These are phyloP conservation scores for Ochropleura leucogaster DNA, from an alignment of 2,888 invertebrate species.

Conservation along the genomic window DNA sequence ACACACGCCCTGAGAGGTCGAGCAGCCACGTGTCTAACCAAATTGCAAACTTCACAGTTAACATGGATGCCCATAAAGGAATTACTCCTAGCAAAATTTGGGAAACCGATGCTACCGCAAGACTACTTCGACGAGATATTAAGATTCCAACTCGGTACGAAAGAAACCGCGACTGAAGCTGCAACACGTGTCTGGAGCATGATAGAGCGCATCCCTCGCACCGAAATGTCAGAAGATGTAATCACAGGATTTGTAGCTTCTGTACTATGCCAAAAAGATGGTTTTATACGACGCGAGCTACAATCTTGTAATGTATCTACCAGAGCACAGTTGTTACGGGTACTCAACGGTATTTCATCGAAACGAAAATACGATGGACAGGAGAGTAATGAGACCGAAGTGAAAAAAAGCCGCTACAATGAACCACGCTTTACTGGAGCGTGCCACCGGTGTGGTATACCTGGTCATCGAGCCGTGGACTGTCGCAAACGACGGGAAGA, in stretches of 20 bases:
- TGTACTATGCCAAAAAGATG: background rate
- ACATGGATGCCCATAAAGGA: background rate
- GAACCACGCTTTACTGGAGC: too few relatives aligned
- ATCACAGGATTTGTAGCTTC: too few relatives aligned
- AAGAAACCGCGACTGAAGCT: background rate
- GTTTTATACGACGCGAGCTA: background rate
- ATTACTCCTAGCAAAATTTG: background rate
- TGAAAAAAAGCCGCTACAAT: too few relatives aligned
- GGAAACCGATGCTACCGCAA: background rate
- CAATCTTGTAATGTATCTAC: background rate
- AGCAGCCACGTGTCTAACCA: background rate
- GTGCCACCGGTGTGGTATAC: too few relatives aligned
- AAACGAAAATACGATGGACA: background rate
- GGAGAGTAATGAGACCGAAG: background rate
- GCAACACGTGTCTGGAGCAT: background rate
- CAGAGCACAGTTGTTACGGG: background rate
- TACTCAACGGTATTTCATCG: background rate
- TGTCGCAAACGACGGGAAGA: background rate
- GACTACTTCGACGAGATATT: background rate
- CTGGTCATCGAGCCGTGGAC: background rate
- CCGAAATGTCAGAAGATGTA: too few relatives aligned
- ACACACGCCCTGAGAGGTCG: too few relatives aligned
- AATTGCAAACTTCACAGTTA: background rate
- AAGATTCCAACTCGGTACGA: background rate
- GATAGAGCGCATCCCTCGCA: too few relatives aligned